Percentiles rank a stretch among this genome's conserved stretches.
Evolutionary conservation across 2,888 invertebrate genomes (phyloP).

Genomic region (Phortica okadai): DNA sequence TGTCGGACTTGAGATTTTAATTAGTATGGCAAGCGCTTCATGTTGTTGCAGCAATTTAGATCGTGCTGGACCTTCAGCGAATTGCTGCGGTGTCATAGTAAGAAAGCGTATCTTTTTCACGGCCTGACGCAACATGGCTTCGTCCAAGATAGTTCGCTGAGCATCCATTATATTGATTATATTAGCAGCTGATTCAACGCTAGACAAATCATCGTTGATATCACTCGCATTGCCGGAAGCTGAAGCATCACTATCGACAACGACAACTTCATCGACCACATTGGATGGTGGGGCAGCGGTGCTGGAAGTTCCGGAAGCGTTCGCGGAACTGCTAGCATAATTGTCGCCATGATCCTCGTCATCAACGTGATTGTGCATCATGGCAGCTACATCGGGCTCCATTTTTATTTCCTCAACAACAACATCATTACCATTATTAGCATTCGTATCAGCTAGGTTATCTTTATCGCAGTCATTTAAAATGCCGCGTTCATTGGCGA

Average conservation of each 20-base stretch:
- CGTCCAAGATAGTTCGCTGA: constrained; percentile 69
- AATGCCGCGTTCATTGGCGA: constrained; percentile 79
- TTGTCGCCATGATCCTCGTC: constrained; percentile 50
- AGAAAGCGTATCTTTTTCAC: constrained; percentile 88
- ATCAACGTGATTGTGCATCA: constrained; percentile 66
- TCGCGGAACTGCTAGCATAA: not conserved
- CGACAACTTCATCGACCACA: constrained; percentile 65
- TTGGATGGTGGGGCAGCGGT: constrained; percentile 34
- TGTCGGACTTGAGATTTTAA: constrained; percentile 87
- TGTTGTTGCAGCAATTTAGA: constrained; percentile 85
- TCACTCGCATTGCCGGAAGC: constrained; percentile 46
- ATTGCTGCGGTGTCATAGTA: constrained; percentile 87
- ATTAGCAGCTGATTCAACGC: constrained; percentile 55
- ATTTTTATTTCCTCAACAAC: constrained; percentile 71
- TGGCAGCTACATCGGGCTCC: constrained; percentile 72
- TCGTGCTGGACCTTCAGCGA: constrained; percentile 88
- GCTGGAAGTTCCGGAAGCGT: constrained; percentile 22
- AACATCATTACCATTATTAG: constrained; percentile 24
- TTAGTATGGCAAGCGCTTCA: constrained; percentile 87
- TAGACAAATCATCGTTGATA: constrained; percentile 47
- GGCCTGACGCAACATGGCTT: constrained; percentile 79
- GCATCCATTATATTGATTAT: constrained; percentile 69
- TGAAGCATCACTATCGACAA: constrained; percentile 69
- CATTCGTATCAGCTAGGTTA: constrained; percentile 24
- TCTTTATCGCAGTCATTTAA: constrained; percentile 56